These are phyloP conservation scores for Lepidocolaptes lacrymiger DNA, from an alignment of 2,797 vertebrate genomes.

Conservation along the genomic window DNA sequence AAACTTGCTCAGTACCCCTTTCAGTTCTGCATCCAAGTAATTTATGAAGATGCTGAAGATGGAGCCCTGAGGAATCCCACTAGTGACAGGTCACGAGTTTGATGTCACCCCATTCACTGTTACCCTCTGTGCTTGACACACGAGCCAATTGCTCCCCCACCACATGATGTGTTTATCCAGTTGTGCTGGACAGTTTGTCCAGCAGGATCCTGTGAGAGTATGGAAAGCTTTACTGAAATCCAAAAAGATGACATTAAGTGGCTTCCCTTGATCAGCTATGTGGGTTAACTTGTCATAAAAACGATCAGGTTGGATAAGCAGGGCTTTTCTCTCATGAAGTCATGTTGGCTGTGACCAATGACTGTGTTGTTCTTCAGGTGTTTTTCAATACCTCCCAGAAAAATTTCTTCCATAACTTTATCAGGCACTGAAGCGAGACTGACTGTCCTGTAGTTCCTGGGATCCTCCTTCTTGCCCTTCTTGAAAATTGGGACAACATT, in stretches of 20 bases:
- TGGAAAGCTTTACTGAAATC: background rate
- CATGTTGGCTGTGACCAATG: background rate
- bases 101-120: background rate
- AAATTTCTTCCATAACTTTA: background rate
- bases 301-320: background rate
- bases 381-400: background rate
- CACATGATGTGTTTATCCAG: background rate
- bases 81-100: background rate
- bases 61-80: background rate
- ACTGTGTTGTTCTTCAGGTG: background rate
- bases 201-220: background rate
- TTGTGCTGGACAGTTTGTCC: background rate
- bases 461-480: background rate
- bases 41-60: background rate
- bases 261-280: background rate
- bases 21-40: background rate
- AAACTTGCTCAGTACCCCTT: background rate
- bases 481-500: background rate
- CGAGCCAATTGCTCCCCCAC: background rate
- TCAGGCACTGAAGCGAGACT: background rate
- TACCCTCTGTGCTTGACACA: no score
- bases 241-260: background rate
- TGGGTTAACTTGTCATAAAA: background rate
- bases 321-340: background rate
- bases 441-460: background rate